These are phyloP conservation scores for Spizaetus ornatus DNA, from an alignment of 2,113 vertebrate genomes.

Conservation along the genomic window DNA sequence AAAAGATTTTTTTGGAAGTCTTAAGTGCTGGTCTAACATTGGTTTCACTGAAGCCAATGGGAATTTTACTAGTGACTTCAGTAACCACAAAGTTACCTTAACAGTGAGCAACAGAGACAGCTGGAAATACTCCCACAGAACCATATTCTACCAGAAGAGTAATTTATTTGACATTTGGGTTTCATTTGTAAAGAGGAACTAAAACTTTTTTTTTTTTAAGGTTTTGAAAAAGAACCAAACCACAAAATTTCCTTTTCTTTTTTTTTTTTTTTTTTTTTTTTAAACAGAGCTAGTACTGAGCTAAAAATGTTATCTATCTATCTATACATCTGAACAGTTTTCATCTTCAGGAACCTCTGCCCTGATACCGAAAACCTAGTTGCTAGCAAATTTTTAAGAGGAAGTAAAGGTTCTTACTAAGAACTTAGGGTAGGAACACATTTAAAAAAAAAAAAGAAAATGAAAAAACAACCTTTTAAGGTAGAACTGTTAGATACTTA, in stretches of 20 bases:
- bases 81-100: neutral
- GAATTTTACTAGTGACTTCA: neutral
- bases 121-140: neutral
- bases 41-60: neutral
- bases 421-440: neutral
- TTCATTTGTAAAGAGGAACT: constrained; percentile 5
- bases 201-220: neutral
- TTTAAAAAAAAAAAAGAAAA: too few species aligned
- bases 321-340: neutral
- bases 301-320: neutral
- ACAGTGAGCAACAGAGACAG: neutral
- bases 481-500: neutral
- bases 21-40: neutral
- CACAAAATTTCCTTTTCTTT: neutral
- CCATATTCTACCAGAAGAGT: neutral
- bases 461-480: neutral
- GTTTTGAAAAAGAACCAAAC: neutral
- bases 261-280: neutral
- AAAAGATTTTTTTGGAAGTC: neutral
- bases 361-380: neutral
- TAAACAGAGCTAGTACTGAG: neutral
- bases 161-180: neutral
- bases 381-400: neutral
- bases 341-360: neutral
- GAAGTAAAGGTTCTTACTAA: neutral